Conservation (phyloP, 2,113 vertebrate genomes). For the Zootoca vivipara region DNA sequence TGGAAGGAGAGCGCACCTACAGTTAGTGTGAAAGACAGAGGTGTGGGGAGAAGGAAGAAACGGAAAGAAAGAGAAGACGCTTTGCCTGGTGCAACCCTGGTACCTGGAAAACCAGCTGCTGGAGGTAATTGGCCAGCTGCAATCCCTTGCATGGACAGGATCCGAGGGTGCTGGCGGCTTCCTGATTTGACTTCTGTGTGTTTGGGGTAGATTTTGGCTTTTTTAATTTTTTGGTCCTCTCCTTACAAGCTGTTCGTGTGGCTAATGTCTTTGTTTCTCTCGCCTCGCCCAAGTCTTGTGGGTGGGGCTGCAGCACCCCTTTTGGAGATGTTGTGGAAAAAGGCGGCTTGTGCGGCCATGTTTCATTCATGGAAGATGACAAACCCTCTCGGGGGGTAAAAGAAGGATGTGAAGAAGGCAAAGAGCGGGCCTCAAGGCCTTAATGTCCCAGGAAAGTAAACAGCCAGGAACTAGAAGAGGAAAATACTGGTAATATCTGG, state of each 20-base stretch:
- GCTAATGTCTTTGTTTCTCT: constrained; percentile 65
- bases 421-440: constrained; percentile 47
- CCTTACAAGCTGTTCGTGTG: constrained; percentile 69
- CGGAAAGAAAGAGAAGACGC: constrained; percentile 43
- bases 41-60: constrained; percentile 47
- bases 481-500: constrained; percentile 68
- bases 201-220: constrained; percentile 24
- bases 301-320: constrained; percentile 67
- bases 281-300: constrained; percentile 68
- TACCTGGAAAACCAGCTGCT: constrained; percentile 82
- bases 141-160: constrained; percentile 72
- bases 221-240: constrained; percentile 65
- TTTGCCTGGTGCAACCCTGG: constrained; percentile 77
- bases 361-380: constrained; percentile 65
- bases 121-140: constrained; percentile 69
- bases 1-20: constrained; percentile 68
- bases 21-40: constrained; percentile 52
- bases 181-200: constrained; percentile 62
- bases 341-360: constrained; percentile 59
- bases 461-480: constrained; percentile 70
- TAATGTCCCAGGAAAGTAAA: constrained; percentile 68
- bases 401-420: constrained; percentile 58
- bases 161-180: constrained; percentile 72
- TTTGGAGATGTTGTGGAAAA: constrained; percentile 61
- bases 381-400: constrained; percentile 48